These are phyloP conservation scores for Hydrotaea diabolus DNA, from an alignment of 2,888 invertebrate species.

Conservation along the genomic window DNA sequence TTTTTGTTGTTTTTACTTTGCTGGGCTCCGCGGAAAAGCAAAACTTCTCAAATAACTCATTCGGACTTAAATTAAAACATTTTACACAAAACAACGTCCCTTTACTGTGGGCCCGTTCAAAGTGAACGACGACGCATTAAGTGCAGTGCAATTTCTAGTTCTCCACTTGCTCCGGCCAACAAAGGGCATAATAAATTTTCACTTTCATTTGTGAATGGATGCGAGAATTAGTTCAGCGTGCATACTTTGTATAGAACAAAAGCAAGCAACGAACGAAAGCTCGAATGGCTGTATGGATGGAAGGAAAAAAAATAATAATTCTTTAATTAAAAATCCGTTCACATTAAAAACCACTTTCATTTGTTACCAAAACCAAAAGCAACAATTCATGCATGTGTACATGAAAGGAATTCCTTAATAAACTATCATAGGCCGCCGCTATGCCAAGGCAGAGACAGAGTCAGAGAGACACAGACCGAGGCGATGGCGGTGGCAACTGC, in stretches of 20 bases:
- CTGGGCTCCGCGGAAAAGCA: too few relatives aligned
- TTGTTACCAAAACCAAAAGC: slow-evolving; percentile 10
- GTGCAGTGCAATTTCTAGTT: too few relatives aligned
- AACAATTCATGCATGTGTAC: slow-evolving; percentile 28
- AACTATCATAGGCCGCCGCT: not conserved
- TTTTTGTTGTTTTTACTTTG: too few relatives aligned
- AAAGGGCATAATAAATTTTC: slow-evolving; percentile 23
- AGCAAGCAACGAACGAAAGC: not conserved
- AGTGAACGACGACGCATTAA: too few relatives aligned
- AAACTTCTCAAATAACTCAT: too few relatives aligned
- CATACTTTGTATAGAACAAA: not conserved
- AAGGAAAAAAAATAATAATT: slow-evolving; percentile 1
- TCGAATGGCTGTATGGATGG: too few relatives aligned
- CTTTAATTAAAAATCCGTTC: slow-evolving; percentile 37
- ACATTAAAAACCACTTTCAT: slow-evolving; percentile 36
- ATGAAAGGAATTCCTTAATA: slow-evolving; percentile 28
- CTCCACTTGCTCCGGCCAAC: not conserved
- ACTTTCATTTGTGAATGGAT: not conserved
- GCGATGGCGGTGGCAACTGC: slow-evolving; percentile 15
- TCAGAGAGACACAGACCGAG: not conserved
- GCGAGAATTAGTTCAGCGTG: not conserved
- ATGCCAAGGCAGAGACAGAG: not conserved
- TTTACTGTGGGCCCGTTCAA: too few relatives aligned
- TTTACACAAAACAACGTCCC: too few relatives aligned
- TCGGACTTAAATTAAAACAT: too few relatives aligned